phyloP scores from a whole-genome alignment of 2,797 vertebrate species.

The Pygocentrus nattereri region DNA sequence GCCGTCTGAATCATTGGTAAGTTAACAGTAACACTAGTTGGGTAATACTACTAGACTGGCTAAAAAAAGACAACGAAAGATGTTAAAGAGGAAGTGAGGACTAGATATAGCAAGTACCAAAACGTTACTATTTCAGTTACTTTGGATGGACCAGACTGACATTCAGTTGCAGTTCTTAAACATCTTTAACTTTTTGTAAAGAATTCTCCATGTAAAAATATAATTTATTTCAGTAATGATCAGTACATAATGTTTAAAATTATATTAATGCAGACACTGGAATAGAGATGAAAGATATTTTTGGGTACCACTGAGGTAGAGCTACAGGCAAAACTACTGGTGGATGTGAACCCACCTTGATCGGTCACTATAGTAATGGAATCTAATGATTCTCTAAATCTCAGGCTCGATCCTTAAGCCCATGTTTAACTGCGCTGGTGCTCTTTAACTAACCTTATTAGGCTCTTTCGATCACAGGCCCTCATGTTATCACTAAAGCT shows the following conservation, averaged over 20 bases:
- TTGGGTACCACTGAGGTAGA: constrained; percentile 33
- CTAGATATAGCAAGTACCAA: not conserved
- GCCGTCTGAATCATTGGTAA: not conserved
- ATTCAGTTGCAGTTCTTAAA: not conserved
- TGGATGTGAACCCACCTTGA: not conserved
- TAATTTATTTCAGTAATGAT: not conserved
- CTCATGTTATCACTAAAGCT: not conserved
- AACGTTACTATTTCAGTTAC: not conserved
- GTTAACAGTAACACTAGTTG: not conserved
- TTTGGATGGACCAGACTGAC: not conserved
- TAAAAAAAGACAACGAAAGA: not conserved
- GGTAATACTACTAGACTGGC: not conserved
- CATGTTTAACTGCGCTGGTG: not conserved
- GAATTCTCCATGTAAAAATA: not conserved
- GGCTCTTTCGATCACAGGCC: not conserved
- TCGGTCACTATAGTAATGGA: not conserved
- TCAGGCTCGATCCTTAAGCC: not conserved
- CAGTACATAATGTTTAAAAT: not conserved
- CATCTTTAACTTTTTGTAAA: not conserved
- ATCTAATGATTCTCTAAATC: not conserved
- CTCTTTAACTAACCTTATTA: not conserved
- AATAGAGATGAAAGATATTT: not conserved
- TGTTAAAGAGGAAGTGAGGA: not conserved
- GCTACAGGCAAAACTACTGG: not conserved
- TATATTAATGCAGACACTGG: not conserved